phyloP scores from a whole-genome alignment of 2,113 vertebrate species.

The Clarias magur region DNA sequence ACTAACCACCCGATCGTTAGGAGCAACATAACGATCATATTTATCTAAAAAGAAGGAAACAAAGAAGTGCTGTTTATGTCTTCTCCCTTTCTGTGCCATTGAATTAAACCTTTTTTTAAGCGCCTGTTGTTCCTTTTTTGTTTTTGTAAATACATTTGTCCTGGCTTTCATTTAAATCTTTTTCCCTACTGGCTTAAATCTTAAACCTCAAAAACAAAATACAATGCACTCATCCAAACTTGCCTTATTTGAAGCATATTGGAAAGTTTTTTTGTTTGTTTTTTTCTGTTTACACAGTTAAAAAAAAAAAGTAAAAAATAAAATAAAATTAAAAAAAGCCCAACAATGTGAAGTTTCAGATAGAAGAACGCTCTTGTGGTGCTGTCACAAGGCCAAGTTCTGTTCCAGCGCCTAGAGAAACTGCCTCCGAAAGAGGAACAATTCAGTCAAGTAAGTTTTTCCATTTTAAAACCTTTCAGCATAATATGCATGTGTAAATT shows the following conservation, averaged over 20 bases:
- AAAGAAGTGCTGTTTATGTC: constrained; percentile 23
- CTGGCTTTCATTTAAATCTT: constrained; percentile 56
- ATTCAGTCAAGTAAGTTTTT: constrained; percentile 41
- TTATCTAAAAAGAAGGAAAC: not conserved
- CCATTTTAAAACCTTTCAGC: constrained; percentile 47
- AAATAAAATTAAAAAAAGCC: too few species aligned
- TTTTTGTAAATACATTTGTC: constrained; percentile 57
- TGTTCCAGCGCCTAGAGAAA: constrained; percentile 57
- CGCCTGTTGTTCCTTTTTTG: constrained; percentile 49
- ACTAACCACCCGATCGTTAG: constrained; percentile 33
- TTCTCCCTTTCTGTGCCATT: constrained; percentile 29
- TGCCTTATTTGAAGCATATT: constrained; percentile 52
- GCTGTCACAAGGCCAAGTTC: constrained; percentile 51
- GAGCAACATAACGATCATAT: constrained; percentile 17
- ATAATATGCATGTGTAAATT: constrained; percentile 23
- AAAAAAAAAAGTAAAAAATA: too few species aligned
- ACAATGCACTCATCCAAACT: constrained; percentile 55
- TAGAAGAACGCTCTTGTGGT: constrained; percentile 40
- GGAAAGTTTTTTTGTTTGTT: constrained; percentile 57
- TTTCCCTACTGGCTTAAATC: constrained; percentile 47
- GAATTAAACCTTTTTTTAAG: constrained; percentile 29
- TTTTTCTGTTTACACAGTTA: not conserved
- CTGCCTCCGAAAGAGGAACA: constrained; percentile 50
- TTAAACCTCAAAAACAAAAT: constrained; percentile 56
- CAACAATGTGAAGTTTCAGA: constrained; percentile 41